A percentile compares a stretch with the other conserved stretches of the same genome.
Conservation (phyloP, 2,888 invertebrate genomes). For the Zeuzera pyrina region DNA sequence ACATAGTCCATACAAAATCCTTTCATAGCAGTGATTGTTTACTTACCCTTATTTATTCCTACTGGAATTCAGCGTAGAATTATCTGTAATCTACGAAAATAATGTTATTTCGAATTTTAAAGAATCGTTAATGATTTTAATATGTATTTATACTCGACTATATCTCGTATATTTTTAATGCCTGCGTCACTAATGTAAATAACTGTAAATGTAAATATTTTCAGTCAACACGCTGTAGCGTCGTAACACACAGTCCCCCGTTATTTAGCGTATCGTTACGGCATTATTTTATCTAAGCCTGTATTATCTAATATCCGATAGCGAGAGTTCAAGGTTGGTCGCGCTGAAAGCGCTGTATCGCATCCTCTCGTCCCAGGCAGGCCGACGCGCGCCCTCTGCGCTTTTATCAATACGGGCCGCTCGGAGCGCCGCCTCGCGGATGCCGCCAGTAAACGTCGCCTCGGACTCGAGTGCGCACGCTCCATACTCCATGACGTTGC, state of each 20-base stretch:
- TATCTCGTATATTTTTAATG: too few species aligned
- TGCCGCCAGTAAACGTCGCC: constrained; percentile 49
- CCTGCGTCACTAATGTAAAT: too few species aligned
- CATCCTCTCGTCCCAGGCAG: constrained; percentile 14
- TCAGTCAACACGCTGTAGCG: too few species aligned
- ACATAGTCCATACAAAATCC: constrained; percentile 12
- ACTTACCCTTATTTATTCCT: background rate
- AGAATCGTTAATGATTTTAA: too few species aligned
- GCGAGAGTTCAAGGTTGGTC: constrained; percentile 60
- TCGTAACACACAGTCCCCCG: too few species aligned
- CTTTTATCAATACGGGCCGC: constrained; percentile 58
- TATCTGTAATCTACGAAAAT: too few species aligned
- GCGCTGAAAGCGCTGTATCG: constrained; percentile 34
- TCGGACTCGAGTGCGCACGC: constrained; percentile 57
- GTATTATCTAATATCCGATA: constrained; percentile 57
- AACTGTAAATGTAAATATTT: too few species aligned
- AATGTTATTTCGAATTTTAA: too few species aligned
- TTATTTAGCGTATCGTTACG: constrained; percentile 20
- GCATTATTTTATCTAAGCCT: constrained; percentile 38
- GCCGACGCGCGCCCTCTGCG: constrained; percentile 45
- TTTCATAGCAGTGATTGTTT: constrained; percentile 11
- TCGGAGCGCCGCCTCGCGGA: constrained; percentile 45
- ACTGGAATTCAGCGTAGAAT: too few species aligned
- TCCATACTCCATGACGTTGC: constrained; percentile 48
- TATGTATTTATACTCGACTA: too few species aligned